Evolutionary conservation across 2,797 vertebrate species (phyloP).

Genomic region (Coccyzus lansbergi): DNA sequence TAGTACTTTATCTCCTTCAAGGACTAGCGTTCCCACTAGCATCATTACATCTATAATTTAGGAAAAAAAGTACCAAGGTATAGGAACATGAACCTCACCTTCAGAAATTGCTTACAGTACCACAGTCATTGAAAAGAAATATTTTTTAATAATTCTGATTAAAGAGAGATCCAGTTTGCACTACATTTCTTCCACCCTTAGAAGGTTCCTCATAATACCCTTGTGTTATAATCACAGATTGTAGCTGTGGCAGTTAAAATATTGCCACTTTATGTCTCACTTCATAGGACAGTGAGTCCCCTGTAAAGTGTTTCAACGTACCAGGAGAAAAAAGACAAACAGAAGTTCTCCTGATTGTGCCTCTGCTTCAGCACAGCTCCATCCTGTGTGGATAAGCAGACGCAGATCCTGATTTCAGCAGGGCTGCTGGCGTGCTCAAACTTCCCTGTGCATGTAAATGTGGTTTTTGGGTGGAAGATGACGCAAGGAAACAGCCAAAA

Average conservation of each 20-base stretch:
- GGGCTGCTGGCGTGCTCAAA: not conserved
- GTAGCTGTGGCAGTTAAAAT: not conserved
- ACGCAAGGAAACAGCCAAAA: not conserved
- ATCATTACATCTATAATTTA: not conserved
- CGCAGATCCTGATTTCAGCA: not conserved
- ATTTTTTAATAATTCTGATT: not conserved
- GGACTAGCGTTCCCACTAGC: not conserved
- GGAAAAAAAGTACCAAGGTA: not conserved
- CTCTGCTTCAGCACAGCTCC: not conserved
- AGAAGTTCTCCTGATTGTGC: not conserved
- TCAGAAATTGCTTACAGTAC: not conserved
- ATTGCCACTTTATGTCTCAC: not conserved
- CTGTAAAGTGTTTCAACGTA: not conserved
- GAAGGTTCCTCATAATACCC: not conserved
- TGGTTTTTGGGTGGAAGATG: not conserved
- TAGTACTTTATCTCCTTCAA: not conserved
- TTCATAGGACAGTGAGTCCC: not conserved
- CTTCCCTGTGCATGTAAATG: not conserved
- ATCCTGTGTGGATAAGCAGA: not conserved
- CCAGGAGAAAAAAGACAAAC: not conserved
- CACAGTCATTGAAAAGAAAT: not conserved
- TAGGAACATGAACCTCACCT: not conserved
- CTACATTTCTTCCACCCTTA: not conserved
- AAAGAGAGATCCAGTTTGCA: not conserved
- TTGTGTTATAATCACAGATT: not conserved